Conservation (phyloP, 2,797 vertebrate species). For the Bradypus variegatus region DNA sequence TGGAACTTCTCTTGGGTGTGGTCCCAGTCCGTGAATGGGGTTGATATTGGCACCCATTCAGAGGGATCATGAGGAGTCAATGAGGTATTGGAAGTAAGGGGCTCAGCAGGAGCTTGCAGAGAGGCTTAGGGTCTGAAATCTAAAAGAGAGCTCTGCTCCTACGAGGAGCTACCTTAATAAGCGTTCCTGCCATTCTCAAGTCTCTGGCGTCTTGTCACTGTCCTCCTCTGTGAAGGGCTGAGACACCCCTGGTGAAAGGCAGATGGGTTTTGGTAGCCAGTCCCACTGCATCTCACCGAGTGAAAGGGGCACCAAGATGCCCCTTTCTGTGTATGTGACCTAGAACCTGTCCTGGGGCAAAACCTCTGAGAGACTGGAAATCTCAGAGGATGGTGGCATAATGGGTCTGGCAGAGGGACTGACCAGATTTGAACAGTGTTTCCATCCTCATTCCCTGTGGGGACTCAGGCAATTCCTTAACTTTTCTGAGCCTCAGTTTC, state of each 20-base stretch:
- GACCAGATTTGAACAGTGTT: background rate
- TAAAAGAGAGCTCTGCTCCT: background rate
- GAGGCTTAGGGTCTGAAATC: background rate
- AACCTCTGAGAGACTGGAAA: background rate
- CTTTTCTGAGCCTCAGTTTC: background rate
- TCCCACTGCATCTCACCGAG: background rate
- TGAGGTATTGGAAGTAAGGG: background rate
- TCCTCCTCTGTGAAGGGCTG: background rate
- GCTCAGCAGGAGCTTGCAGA: background rate
- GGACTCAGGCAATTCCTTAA: background rate
- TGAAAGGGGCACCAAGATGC: background rate
- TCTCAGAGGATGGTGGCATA: background rate
- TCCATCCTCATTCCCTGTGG: background rate
- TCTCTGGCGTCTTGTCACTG: background rate
- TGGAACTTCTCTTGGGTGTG: rapidly evolving
- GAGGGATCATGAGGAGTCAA: background rate
- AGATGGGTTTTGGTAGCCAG: background rate
- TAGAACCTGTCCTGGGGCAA: background rate
- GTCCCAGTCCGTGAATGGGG: background rate
- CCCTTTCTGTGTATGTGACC: background rate
- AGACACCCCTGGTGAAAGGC: background rate
- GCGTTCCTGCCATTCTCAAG: rapidly evolving
- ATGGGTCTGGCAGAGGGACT: background rate
- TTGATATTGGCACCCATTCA: background rate
- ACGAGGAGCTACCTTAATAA: background rate